Percentiles rank a stretch among this genome's conserved stretches.
phyloP scores from a whole-genome alignment of 1,140 invertebrate species.

The Lordiphosa collinella region DNA sequence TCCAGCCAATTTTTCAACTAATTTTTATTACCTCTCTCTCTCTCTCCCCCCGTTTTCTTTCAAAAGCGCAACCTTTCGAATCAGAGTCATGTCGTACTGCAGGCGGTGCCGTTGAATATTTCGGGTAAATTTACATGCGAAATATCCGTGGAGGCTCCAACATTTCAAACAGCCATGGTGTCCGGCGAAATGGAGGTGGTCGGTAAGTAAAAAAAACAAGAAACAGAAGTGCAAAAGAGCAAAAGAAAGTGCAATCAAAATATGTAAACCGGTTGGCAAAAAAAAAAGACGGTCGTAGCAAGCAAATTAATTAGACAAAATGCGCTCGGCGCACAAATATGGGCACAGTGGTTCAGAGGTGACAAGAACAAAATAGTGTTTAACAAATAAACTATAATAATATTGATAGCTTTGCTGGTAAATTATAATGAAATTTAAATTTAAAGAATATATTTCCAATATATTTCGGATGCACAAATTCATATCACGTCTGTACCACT shows the following conservation, averaged over 20 bases:
- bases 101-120: constrained; percentile 82
- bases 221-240: background rate
- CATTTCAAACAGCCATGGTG: constrained; percentile 89
- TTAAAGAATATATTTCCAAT: no score
- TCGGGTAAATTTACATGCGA: constrained; percentile 89
- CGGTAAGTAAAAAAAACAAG: constrained; percentile 82
- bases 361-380: no score
- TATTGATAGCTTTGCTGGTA: no score
- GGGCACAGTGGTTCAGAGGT: background rate
- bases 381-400: no score
- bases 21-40: constrained; percentile 49
- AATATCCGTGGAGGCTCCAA: constrained; percentile 91
- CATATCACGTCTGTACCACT: no score
- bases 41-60: background rate
- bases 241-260: constrained; percentile 24
- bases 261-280: constrained; percentile 12
- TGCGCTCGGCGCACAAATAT: constrained; percentile 29
- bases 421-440: no score
- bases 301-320: constrained; percentile 75
- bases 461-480: no score
- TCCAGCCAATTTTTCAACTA: constrained; percentile 63
- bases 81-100: constrained; percentile 83
- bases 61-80: constrained; percentile 82
- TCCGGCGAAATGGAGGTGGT: constrained; percentile 87
- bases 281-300: constrained; percentile 27